Evolutionary conservation across 2,113 vertebrate genomes (phyloP).

Genomic region (human (Homo sapiens)): DNA sequence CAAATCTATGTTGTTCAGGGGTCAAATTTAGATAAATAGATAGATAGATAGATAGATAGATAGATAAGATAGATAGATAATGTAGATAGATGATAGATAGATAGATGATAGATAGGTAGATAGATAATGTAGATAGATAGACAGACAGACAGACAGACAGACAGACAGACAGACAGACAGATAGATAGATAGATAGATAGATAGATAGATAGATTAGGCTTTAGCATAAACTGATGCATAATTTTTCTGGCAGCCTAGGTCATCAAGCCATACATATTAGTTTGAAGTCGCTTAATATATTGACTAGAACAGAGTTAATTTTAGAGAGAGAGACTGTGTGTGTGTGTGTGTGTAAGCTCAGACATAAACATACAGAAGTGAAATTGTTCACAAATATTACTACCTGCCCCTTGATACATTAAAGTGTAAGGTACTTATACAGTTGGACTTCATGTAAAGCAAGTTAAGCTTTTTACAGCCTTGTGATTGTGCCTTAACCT

Average conservation of each 20-base stretch:
- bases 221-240: too few species aligned
- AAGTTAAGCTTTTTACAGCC: not conserved
- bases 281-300: not conserved
- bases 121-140: too few species aligned
- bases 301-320: not conserved
- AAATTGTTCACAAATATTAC: not conserved
- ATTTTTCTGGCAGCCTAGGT: too few species aligned
- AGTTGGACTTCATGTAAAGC: not conserved
- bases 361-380: not conserved
- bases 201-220: not conserved
- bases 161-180: too few species aligned
- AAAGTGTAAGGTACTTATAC: not conserved
- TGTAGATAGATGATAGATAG: too few species aligned
- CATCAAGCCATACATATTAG: too few species aligned
- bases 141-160: too few species aligned
- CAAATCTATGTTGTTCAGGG: not conserved
- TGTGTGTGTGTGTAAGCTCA: not conserved
- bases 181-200: too few species aligned
- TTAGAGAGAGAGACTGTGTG: not conserved
- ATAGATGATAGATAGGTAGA: too few species aligned
- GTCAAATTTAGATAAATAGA: not conserved
- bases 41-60: not conserved
- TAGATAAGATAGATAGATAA: not conserved
- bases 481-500: not conserved
- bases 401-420: not conserved